Conservation (phyloP, 2,113 vertebrate genomes). For the Puma concolor region DNA sequence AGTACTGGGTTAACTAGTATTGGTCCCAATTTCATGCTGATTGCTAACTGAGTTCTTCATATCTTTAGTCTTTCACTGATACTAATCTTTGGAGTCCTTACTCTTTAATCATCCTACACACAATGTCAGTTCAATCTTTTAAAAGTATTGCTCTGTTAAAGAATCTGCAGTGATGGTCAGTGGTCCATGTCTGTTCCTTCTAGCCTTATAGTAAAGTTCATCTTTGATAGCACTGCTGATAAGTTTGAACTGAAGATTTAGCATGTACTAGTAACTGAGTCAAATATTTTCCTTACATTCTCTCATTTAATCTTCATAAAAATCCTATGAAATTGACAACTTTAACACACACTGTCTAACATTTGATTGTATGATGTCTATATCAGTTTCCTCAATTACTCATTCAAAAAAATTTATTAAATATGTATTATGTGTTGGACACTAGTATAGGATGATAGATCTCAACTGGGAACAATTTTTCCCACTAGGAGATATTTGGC, state of each 20-base stretch:
- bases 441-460: neutral
- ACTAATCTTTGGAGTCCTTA: neutral
- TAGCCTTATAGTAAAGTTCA: neutral
- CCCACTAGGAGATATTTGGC: neutral
- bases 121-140: neutral
- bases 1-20: neutral
- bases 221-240: neutral
- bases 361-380: neutral
- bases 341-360: neutral
- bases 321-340: neutral
- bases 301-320: neutral
- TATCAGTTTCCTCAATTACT: neutral
- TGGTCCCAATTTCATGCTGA: neutral
- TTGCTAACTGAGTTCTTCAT: neutral
- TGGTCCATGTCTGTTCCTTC: neutral
- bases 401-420: neutral
- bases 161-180: neutral
- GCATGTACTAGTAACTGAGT: neutral
- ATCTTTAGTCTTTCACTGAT: neutral
- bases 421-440: neutral
- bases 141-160: neutral
- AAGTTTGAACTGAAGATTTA: neutral
- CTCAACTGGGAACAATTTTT: neutral
- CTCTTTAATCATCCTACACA: neutral
- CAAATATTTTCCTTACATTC: neutral